These are phyloP conservation scores for Sylvia atricapilla DNA, from an alignment of 2,113 vertebrate genomes.

Conservation along the genomic window DNA sequence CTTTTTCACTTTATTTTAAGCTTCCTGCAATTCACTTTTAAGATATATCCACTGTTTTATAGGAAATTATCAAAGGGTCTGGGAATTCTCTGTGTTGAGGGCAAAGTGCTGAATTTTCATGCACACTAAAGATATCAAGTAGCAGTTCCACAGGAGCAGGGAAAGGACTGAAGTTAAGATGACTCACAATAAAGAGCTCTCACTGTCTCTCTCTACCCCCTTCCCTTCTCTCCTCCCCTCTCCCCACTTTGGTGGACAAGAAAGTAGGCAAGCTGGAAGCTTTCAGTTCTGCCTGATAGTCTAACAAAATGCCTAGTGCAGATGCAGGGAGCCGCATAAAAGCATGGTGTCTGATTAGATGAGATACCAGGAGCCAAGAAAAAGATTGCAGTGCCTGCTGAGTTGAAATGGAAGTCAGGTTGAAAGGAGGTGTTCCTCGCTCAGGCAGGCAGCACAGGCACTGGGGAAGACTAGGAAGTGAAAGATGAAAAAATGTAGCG, in stretches of 20 bases:
- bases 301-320: conserved; percentile 52
- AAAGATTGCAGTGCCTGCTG: conserved; percentile 36
- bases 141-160: conserved; percentile 8
- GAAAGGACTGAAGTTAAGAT: conserved; percentile 32
- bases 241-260: conserved; percentile 35
- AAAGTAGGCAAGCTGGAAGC: conserved; percentile 38
- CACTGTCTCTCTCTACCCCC: not conserved
- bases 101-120: not conserved
- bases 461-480: not conserved
- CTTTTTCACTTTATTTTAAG: not conserved
- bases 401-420: conserved; percentile 44
- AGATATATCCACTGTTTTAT: not conserved
- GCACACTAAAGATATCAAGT: not conserved
- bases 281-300: conserved; percentile 42
- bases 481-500: not conserved
- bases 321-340: conserved; percentile 47
- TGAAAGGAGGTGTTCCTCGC: not conserved
- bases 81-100: not conserved
- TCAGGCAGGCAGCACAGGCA: not conserved
- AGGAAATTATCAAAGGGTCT: conserved; percentile 3
- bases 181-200: conserved; percentile 26
- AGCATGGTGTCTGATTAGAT: conserved; percentile 44
- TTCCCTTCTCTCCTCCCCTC: not conserved
- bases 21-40: not conserved
- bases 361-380: conserved; percentile 20